Evolutionary conservation across 92 coral and sea anemone species (phyloP).

Genomic region (Hydrozoanthus gracilis): DNA sequence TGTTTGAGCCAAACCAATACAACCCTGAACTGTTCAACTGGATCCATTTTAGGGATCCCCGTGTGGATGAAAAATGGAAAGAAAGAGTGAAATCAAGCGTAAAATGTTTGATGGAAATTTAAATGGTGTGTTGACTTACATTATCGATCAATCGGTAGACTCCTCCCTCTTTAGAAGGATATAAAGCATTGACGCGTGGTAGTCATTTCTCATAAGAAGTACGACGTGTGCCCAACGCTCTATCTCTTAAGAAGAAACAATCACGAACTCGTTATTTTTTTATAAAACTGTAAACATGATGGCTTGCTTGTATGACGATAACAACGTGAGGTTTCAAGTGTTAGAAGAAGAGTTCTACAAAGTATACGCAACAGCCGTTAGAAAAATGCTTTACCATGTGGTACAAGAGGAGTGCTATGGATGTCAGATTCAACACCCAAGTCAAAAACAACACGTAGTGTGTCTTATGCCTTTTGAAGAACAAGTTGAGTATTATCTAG

Average conservation of each 20-base stretch:
- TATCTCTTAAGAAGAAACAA: no score
- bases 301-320: no score
- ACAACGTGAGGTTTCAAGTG: no score
- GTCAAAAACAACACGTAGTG: neutral
- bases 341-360: conserved; percentile 7
- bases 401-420: no score
- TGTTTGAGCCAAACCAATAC: neutral
- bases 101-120: neutral
- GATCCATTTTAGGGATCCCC: neutral
- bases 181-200: no score
- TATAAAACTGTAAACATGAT: no score
- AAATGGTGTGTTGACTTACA: neutral
- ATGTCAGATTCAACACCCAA: no score
- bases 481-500: neutral
- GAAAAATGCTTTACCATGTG: conserved; percentile 14
- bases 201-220: no score
- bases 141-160: neutral
- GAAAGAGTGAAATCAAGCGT: neutral
- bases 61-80: conserved; percentile 1
- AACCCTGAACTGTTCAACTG: neutral
- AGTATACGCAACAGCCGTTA: neutral
- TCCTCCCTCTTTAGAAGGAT: no score
- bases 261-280: no score
- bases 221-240: no score
- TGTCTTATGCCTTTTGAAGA: neutral